Evolutionary conservation across 2,888 invertebrate genomes (phyloP).

Genomic region (Lasioglossum villosulum): DNA sequence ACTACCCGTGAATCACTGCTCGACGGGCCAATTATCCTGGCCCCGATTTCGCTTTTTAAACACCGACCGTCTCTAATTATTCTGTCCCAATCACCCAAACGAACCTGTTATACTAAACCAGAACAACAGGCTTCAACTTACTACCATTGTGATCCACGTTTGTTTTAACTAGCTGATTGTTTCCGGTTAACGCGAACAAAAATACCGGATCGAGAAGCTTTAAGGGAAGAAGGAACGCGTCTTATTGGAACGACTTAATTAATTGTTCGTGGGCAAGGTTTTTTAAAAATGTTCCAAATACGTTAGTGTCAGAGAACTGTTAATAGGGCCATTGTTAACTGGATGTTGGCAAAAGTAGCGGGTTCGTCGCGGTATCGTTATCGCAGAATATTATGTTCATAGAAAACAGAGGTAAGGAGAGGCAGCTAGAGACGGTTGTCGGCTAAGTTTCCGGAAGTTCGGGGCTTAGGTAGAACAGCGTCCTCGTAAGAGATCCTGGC

Average conservation of each 20-base stretch:
- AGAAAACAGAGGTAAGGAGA: neutral
- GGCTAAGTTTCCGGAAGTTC: conserved; percentile 4
- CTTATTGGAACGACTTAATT: too few relatives aligned
- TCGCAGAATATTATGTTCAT: neutral
- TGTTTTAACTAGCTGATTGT: neutral
- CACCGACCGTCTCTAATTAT: neutral
- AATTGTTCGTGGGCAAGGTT: too few relatives aligned
- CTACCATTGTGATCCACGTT: neutral
- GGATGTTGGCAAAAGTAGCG: neutral
- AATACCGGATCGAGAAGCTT: neutral
- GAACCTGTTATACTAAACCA: neutral
- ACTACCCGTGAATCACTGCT: conserved; percentile 42
- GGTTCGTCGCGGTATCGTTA: neutral
- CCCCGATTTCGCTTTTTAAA: conserved; percentile 1
- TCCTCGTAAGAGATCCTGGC: conserved; percentile 4
- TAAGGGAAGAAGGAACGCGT: neutral
- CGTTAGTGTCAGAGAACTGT: neutral
- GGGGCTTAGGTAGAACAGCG: neutral
- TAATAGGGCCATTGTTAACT: neutral
- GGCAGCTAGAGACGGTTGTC: neutral
- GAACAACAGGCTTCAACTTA: neutral
- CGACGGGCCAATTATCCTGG: conserved; percentile 2
- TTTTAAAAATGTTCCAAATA: too few relatives aligned
- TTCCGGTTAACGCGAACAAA: neutral
- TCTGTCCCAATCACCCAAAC: neutral